These are phyloP conservation scores for Hofmannophila pseudospretella DNA, from an alignment of 2,888 invertebrate genomes.

Conservation along the genomic window DNA sequence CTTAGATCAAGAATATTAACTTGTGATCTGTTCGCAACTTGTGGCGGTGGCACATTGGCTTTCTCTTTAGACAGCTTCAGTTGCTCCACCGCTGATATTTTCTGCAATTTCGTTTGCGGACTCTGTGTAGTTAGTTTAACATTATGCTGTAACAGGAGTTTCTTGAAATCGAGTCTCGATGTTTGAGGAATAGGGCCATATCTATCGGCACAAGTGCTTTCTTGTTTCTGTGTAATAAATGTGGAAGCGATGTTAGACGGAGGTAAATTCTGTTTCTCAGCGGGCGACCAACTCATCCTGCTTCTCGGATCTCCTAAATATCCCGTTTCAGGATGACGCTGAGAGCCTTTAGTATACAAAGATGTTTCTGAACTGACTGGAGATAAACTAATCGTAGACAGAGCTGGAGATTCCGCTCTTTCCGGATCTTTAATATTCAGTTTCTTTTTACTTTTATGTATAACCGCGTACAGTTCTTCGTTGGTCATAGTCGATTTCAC, in stretches of 20 bases:
- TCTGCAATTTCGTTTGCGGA: slow-evolving; percentile 76
- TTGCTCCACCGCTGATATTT: slow-evolving; percentile 88
- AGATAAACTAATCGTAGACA: slow-evolving; percentile 66
- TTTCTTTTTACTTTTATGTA: slow-evolving; percentile 86
- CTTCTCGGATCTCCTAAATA: slow-evolving; percentile 76
- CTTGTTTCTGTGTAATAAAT: slow-evolving; percentile 47
- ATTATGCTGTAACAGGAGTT: slow-evolving; percentile 86
- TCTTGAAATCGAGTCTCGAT: slow-evolving; percentile 90
- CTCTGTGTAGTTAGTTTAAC: slow-evolving; percentile 77
- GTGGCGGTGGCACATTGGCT: slow-evolving; percentile 39
- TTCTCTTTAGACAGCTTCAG: slow-evolving; percentile 83
- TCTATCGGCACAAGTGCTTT: slow-evolving; percentile 79
- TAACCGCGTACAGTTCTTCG: slow-evolving; percentile 86
- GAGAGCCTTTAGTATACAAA: slow-evolving; percentile 55
- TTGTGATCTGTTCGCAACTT: slow-evolving; percentile 57
- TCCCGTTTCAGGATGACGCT: slow-evolving; percentile 79
- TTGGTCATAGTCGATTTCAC: slow-evolving; percentile 87
- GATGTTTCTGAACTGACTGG: slow-evolving; percentile 72
- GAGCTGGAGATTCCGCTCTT: slow-evolving; percentile 65
- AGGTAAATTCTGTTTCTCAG: slow-evolving; percentile 53
- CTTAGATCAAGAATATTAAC: slow-evolving; percentile 83
- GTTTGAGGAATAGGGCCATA: slow-evolving; percentile 83
- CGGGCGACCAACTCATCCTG: slow-evolving; percentile 82
- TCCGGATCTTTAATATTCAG: slow-evolving; percentile 81
- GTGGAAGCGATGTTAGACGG: slow-evolving; percentile 27